Evolutionary conservation across 1,140 invertebrate species (phyloP).

Genomic region (Macrotrachela quadricornifera): DNA sequence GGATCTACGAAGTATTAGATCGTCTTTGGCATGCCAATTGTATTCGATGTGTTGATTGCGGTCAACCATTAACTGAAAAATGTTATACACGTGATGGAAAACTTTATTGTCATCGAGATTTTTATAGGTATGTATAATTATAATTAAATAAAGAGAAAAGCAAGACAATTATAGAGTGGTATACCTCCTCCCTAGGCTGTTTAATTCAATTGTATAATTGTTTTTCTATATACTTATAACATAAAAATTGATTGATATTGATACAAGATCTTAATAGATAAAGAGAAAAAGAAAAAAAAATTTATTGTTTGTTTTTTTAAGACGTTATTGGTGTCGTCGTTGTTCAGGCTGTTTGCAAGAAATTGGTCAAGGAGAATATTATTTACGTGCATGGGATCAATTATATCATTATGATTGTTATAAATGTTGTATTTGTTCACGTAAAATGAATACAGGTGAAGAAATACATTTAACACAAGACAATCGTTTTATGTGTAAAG

Average conservation of each 20-base stretch:
- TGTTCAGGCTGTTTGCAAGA: conserved; percentile 83
- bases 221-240: no score
- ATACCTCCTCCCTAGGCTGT: no score
- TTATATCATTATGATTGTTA: conserved; percentile 97
- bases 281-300: no score
- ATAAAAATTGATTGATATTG: no score
- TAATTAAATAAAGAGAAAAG: no score
- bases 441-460: conserved; percentile 84
- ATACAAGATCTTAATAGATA: no score
- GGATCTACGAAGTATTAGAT: conserved; percentile 81
- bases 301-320: conserved; percentile 26
- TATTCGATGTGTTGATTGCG: conserved; percentile 82
- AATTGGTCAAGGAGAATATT: conserved; percentile 81
- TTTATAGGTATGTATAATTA: conserved; percentile 71
- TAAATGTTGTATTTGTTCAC: conserved; percentile 82
- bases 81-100: conserved; percentile 88
- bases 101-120: conserved; percentile 86
- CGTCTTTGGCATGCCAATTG: conserved; percentile 87
- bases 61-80: conserved; percentile 69
- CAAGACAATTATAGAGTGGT: no score
- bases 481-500: conserved; percentile 6
- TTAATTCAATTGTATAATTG: no score
- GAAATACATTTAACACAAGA: conserved; percentile 33
- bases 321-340: conserved; percentile 47
- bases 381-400: conserved; percentile 77